Conservation (phyloP, 2,888 invertebrate genomes). For the Tricholauxania praeusta region DNA sequence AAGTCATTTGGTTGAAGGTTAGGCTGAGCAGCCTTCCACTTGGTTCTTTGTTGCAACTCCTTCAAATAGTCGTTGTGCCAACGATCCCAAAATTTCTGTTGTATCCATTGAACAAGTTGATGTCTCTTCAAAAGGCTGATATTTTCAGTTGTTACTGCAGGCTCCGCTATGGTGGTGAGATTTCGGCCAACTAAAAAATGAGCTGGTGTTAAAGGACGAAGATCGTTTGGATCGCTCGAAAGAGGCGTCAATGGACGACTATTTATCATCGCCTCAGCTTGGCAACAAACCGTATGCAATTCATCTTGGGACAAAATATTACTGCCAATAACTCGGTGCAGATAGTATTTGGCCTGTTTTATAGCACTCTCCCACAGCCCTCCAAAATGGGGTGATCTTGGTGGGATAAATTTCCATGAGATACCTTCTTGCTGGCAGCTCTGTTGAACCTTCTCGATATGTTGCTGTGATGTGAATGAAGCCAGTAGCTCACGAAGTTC, state of each 20-base stretch:
- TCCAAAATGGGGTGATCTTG: constrained; percentile 39
- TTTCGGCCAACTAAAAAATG: constrained; percentile 29
- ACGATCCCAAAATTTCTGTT: constrained; percentile 41
- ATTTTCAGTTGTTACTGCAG: neutral
- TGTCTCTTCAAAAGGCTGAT: constrained; percentile 26
- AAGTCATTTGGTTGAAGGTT: constrained; percentile 30
- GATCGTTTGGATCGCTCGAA: constrained; percentile 46
- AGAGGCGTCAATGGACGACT: constrained; percentile 52
- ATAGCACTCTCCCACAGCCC: constrained; percentile 43
- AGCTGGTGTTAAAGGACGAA: neutral
- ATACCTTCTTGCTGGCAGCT: neutral
- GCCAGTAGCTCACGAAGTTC: too few species aligned
- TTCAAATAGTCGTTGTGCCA: constrained; percentile 37
- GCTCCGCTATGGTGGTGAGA: constrained; percentile 19
- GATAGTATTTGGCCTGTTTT: constrained; percentile 39
- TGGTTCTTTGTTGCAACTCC: constrained; percentile 28
- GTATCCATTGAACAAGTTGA: constrained; percentile 31
- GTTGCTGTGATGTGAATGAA: too few species aligned
- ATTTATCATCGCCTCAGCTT: constrained; percentile 53
- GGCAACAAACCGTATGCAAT: constrained; percentile 38
- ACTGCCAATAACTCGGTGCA: constrained; percentile 33
- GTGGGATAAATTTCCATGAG: constrained; percentile 2
- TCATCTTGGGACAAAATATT: constrained; percentile 34
- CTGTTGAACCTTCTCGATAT: too few species aligned
- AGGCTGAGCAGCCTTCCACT: constrained; percentile 14